phyloP scores from a whole-genome alignment of 2,113 vertebrate species.

The Pipra filicauda region DNA sequence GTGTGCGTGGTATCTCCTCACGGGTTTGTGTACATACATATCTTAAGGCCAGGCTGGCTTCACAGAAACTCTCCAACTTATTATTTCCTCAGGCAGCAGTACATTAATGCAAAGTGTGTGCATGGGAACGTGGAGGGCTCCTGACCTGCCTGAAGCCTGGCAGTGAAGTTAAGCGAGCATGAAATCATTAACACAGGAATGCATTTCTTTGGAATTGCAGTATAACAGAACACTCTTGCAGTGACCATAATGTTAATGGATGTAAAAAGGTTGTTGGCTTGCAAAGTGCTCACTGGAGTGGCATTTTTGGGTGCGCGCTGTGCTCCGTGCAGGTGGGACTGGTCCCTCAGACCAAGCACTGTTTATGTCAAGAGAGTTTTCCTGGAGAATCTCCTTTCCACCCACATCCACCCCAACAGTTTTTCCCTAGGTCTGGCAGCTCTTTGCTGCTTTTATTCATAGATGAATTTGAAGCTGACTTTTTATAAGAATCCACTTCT shows the following conservation, averaged over 20 bases:
- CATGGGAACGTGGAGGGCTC: background rate
- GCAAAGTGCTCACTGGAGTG: background rate
- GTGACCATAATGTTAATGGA: background rate
- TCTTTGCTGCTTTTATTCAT: background rate
- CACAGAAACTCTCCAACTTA: background rate
- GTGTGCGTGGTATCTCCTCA: background rate
- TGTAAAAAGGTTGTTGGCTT: background rate
- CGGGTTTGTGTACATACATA: background rate
- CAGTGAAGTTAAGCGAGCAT: background rate
- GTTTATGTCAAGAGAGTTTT: background rate
- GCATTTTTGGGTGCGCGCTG: background rate
- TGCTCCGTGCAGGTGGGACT: fast-evolving
- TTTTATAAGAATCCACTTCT: background rate
- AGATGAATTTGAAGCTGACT: background rate
- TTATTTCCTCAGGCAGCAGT: background rate
- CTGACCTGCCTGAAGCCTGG: background rate
- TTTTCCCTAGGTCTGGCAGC: background rate
- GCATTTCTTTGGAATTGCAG: background rate
- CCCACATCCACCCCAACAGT: background rate
- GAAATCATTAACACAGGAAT: background rate
- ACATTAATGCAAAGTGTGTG: background rate
- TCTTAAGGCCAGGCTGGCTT: background rate
- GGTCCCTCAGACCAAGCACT: fast-evolving
- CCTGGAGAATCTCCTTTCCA: background rate
- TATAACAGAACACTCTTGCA: background rate